phyloP scores from a whole-genome alignment of 2,797 vertebrate species.

The Knipowitschia caucasica region DNA sequence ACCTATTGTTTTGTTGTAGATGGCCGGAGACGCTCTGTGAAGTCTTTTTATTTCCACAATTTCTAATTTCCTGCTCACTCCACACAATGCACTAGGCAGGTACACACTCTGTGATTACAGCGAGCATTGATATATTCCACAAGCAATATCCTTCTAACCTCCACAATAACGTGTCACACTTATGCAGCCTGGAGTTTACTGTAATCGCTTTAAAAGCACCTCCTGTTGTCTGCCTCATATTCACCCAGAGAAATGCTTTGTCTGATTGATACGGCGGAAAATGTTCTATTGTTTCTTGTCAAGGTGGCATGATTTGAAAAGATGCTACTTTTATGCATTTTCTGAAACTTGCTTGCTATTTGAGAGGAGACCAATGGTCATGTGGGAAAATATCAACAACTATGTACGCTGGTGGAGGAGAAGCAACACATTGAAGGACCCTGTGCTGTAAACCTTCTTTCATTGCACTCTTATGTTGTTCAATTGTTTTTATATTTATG shows the following conservation, averaged over 20 bases:
- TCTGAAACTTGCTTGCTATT: neutral
- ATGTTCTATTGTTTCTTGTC: too few species aligned
- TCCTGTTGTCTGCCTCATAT: neutral
- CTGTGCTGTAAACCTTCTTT: constrained; percentile 52
- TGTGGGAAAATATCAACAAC: neutral
- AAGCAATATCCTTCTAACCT: neutral
- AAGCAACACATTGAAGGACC: constrained; percentile 28
- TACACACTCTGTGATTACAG: constrained; percentile 1
- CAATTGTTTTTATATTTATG: constrained; percentile 78
- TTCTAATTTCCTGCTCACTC: neutral
- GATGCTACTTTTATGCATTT: neutral
- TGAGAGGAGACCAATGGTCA: neutral
- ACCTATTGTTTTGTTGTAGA: neutral
- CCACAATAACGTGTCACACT: neutral
- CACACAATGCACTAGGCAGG: neutral
- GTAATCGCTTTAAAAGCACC: neutral
- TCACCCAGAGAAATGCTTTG: too few species aligned
- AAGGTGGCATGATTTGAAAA: neutral
- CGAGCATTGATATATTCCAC: neutral
- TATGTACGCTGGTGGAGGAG: neutral
- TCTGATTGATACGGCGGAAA: too few species aligned
- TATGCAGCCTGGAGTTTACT: neutral
- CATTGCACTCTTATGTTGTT: constrained; percentile 77
- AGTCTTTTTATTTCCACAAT: neutral
- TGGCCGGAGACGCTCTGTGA: neutral